These are phyloP conservation scores for Acanthurus leucopareius DNA, from an alignment of 2,797 vertebrate species.

Conservation along the genomic window DNA sequence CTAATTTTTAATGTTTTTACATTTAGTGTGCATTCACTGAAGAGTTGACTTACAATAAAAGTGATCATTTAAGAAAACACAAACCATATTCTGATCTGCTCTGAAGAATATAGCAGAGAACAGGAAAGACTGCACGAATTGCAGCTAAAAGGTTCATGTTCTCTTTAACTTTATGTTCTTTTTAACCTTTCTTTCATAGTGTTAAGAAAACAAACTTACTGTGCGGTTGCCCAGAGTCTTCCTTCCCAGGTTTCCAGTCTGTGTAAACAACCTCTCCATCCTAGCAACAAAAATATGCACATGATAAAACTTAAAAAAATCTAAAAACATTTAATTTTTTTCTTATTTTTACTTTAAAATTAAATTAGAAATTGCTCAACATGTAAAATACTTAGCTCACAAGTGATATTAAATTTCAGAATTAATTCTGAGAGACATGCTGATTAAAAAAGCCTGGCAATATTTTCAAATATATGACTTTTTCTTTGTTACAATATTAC, in stretches of 20 bases:
- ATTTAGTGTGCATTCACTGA: not conserved
- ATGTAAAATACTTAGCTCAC: not conserved
- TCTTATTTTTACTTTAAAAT: not conserved
- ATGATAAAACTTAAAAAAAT: not conserved
- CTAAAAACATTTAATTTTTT: not conserved
- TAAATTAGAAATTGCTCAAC: not conserved
- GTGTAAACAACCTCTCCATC: slow-evolving; percentile 93
- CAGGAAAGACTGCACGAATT: not conserved
- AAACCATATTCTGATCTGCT: not conserved
- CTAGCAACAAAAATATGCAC: slow-evolving; percentile 74
- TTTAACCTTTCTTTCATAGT: not conserved
- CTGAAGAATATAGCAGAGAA: not conserved
- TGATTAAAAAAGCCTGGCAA: not conserved
- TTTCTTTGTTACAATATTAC: not conserved
- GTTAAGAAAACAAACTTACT: slow-evolving; percentile 82
- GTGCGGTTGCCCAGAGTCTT: slow-evolving; percentile 83
- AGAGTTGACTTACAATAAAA: slow-evolving; percentile 8
- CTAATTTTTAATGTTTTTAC: no score
- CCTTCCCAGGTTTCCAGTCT: slow-evolving; percentile 91
- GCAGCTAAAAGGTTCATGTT: not conserved
- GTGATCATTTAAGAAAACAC: slow-evolving; percentile 21
- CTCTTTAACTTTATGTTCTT: slow-evolving; percentile 6
- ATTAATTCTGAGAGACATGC: not conserved
- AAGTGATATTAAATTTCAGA: not conserved
- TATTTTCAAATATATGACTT: not conserved